Evolutionary conservation across 1,140 invertebrate species (phyloP).

Genomic region (Drosophila pachea): DNA sequence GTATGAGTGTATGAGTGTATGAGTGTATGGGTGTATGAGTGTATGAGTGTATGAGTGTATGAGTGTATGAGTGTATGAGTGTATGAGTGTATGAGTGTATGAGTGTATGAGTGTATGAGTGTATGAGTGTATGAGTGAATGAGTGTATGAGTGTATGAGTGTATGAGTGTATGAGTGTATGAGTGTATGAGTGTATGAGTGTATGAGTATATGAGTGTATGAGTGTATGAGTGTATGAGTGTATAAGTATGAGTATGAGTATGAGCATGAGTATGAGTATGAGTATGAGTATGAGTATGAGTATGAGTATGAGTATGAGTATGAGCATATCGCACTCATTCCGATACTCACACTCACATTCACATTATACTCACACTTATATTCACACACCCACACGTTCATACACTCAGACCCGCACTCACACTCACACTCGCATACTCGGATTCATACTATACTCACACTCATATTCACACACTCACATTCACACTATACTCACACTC

Average conservation of each 20-base stretch:
- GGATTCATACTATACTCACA: too few relatives aligned
- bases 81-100: neutral
- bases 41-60: neutral
- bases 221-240: neutral
- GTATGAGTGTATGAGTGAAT: neutral
- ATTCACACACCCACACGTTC: too few relatives aligned
- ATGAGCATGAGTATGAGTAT: neutral
- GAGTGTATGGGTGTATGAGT: neutral
- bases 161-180: neutral
- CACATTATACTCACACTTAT: too few relatives aligned
- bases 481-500: too few relatives aligned
- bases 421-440: too few relatives aligned
- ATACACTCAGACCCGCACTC: too few relatives aligned
- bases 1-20: neutral
- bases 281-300: constrained; percentile 1
- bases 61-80: neutral
- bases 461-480: too few relatives aligned
- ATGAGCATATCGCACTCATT: too few relatives aligned
- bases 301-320: neutral
- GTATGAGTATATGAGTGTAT: neutral
- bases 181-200: neutral
- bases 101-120: neutral
- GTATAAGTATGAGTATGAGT: neutral
- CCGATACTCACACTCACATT: too few relatives aligned
- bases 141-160: neutral